Evolutionary conservation across 2,113 vertebrate species (phyloP).

Genomic region (Meleagris gallopavo): DNA sequence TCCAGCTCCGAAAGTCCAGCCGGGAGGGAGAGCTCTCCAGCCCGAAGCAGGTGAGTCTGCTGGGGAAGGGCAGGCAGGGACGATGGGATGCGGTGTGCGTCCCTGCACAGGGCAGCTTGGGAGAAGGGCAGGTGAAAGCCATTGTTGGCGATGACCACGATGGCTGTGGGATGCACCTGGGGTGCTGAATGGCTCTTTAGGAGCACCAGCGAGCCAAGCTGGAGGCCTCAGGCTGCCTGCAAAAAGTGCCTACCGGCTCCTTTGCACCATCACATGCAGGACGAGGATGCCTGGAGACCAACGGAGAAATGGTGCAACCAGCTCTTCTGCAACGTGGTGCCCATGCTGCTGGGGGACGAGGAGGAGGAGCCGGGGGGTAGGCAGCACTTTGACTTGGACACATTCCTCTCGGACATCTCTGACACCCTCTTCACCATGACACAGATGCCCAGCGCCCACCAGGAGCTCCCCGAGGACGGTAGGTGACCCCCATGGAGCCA

Average conservation of each 20-base stretch:
- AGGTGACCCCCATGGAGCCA: conserved; percentile 41
- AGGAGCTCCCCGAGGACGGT: conserved; percentile 81
- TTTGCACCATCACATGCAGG: conserved; percentile 68
- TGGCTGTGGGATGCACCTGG: background rate
- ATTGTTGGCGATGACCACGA: background rate
- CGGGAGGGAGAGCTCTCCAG: conserved; percentile 74
- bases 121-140: background rate
- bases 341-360: conserved; percentile 79
- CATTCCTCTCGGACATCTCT: conserved; percentile 94
- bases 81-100: accelerated
- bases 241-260: background rate
- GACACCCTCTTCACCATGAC: conserved; percentile 99
- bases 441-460: conserved; percentile 80
- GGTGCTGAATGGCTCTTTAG: background rate
- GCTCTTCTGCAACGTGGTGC: conserved; percentile 87
- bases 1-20: conserved; percentile 79
- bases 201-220: background rate
- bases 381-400: conserved; percentile 92
- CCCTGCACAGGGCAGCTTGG: background rate
- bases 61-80: background rate
- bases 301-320: conserved; percentile 89
- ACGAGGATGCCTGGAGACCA: conserved; percentile 79
- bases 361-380: conserved; percentile 75
- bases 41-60: conserved; percentile 73
- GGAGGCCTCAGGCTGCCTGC: background rate